Evolutionary conservation across 2,888 invertebrate genomes (phyloP).

Genomic region (Bimastos eiseni): DNA sequence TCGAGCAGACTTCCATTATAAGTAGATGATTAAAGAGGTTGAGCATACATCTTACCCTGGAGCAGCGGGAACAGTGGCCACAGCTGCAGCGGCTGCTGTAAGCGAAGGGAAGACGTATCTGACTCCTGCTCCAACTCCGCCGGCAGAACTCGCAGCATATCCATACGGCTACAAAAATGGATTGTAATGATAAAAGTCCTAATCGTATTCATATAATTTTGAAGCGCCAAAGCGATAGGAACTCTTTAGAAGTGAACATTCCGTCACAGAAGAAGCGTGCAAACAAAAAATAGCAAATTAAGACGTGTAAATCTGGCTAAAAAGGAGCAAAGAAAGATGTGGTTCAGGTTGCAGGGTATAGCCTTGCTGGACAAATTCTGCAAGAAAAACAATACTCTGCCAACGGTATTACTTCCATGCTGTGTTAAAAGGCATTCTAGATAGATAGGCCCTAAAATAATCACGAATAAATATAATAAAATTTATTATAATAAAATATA

Average conservation of each 20-base stretch:
- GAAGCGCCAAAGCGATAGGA: not conserved
- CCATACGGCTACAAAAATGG: not conserved
- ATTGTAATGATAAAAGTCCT: not conserved
- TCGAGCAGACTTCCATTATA: not conserved
- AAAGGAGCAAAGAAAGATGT: not conserved
- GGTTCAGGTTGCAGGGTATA: not conserved
- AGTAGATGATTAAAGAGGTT: not conserved
- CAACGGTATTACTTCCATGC: not conserved
- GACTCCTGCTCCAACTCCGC: not conserved
- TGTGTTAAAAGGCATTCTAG: not conserved
- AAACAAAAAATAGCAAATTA: not conserved
- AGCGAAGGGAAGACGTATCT: slow-evolving; percentile 6
- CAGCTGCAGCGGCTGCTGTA: not conserved
- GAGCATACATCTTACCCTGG: not conserved
- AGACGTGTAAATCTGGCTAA: not conserved
- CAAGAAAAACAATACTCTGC: too few species aligned
- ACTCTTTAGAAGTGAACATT: not conserved
- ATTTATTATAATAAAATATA: too few species aligned
- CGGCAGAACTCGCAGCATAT: not conserved
- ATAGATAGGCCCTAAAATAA: not conserved
- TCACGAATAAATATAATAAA: not conserved
- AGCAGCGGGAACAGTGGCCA: not conserved
- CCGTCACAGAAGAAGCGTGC: not conserved
- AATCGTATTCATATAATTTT: not conserved
- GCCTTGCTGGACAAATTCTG: too few species aligned